A percentile compares a stretch with the other conserved stretches of the same genome.
Evolutionary conservation across 2,888 invertebrate species (phyloP).

Genomic region (Latheticus oryzae): DNA sequence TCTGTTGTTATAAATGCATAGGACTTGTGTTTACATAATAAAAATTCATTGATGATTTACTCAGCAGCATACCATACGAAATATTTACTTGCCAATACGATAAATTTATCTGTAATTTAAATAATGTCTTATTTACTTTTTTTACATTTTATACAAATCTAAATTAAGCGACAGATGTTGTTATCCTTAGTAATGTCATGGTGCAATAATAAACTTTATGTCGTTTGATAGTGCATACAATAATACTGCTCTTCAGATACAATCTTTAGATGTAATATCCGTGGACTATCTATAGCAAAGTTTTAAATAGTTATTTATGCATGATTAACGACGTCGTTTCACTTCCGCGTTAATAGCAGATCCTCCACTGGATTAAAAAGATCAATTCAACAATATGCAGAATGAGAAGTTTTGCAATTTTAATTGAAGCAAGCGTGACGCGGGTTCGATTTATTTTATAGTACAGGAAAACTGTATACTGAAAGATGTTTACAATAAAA

Average conservation of each 20-base stretch:
- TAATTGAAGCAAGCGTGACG: constrained; percentile 13
- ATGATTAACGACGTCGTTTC: constrained; percentile 31
- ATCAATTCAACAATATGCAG: constrained; percentile 20
- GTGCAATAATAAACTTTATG: constrained; percentile 18
- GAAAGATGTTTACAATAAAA: too few species aligned
- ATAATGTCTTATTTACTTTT: too few species aligned
- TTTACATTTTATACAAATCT: too few species aligned
- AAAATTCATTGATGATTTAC: too few species aligned
- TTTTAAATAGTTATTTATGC: constrained; percentile 35
- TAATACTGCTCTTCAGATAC: constrained; percentile 10
- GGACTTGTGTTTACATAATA: too few species aligned
- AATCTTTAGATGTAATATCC: constrained; percentile 25
- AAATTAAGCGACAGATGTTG: too few species aligned
- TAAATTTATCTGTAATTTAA: too few species aligned
- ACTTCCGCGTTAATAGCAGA: constrained; percentile 27
- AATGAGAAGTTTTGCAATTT: constrained; percentile 15
- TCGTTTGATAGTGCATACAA: constrained; percentile 17
- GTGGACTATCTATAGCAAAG: constrained; percentile 25
- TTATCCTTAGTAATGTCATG: neutral
- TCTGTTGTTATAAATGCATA: too few species aligned
- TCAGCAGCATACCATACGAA: too few species aligned
- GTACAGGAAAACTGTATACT: too few species aligned
- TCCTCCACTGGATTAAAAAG: constrained; percentile 10
- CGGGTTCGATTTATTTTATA: too few species aligned
- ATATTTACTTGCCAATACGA: too few species aligned